Evolutionary conservation across 2,113 vertebrate species (phyloP).

Genomic region (Cephalopholis sonnerati): DNA sequence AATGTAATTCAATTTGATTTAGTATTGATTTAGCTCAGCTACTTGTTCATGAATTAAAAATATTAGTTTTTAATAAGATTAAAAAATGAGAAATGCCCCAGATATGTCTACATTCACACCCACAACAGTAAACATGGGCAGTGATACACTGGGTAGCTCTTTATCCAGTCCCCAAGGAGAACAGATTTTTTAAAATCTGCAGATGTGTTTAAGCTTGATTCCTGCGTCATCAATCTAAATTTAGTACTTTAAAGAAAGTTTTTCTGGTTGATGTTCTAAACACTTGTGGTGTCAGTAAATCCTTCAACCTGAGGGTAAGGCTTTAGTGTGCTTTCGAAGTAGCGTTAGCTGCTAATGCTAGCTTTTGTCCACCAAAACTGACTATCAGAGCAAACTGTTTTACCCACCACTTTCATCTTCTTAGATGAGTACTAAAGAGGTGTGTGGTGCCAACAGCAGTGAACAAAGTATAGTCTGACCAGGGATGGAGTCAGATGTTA

Average conservation of each 20-base stretch:
- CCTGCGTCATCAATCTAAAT: background rate
- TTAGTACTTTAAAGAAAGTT: background rate
- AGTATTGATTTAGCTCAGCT: background rate
- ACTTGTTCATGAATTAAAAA: background rate
- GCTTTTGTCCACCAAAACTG: too few species aligned
- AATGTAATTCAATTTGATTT: background rate
- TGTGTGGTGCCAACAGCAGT: too few species aligned
- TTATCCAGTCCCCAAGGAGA: slow-evolving; percentile 15
- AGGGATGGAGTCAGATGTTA: too few species aligned
- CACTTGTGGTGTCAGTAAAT: background rate
- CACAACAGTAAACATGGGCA: background rate
- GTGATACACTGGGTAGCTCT: background rate
- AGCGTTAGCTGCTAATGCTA: background rate
- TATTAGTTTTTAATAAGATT: background rate
- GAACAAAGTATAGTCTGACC: too few species aligned
- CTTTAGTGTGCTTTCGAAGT: background rate
- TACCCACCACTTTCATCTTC: too few species aligned
- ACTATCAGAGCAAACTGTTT: too few species aligned
- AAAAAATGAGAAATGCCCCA: slow-evolving; percentile 1
- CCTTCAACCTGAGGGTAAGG: background rate
- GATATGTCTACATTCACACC: background rate
- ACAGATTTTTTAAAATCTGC: slow-evolving; percentile 6
- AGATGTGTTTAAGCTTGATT: slow-evolving; percentile 22
- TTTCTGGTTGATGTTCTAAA: slow-evolving; percentile 3
- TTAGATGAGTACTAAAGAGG: too few species aligned